Conservation (phyloP, 2,888 invertebrate genomes). For the Lasioglossum morio region DNA sequence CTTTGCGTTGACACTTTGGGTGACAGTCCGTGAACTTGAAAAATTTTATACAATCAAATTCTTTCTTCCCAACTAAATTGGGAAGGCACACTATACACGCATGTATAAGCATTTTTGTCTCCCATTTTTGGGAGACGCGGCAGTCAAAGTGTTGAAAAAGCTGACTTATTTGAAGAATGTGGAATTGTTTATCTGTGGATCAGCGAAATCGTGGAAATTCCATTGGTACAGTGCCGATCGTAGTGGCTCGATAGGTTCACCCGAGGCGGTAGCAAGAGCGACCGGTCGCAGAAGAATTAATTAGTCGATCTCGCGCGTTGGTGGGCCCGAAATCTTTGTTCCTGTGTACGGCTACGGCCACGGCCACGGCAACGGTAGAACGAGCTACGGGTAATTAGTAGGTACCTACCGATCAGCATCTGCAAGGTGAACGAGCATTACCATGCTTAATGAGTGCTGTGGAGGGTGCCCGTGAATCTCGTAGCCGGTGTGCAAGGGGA, state of each 20-base stretch:
- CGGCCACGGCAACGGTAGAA: slow-evolving; percentile 61
- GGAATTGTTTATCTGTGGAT: not conserved
- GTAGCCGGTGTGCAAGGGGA: slow-evolving; percentile 46
- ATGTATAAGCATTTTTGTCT: no score
- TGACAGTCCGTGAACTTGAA: no score
- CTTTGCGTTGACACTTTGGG: no score
- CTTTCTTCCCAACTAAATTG: no score
- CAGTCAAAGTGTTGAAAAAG: not conserved
- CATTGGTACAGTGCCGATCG: slow-evolving; percentile 9
- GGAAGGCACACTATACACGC: no score
- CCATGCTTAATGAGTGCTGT: slow-evolving; percentile 77
- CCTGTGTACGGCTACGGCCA: slow-evolving; percentile 41
- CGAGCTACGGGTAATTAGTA: slow-evolving; percentile 81
- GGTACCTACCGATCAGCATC: slow-evolving; percentile 78
- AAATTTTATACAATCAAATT: no score
- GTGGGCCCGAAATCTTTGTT: slow-evolving; percentile 74
- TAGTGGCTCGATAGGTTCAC: slow-evolving; percentile 28
- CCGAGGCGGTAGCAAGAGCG: slow-evolving; percentile 27
- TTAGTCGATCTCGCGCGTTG: slow-evolving; percentile 77
- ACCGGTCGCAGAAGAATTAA: slow-evolving; percentile 77
- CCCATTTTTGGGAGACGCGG: not conserved
- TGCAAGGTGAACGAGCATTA: slow-evolving; percentile 76
- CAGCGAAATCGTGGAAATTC: slow-evolving; percentile 22
- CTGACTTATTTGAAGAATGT: not conserved
- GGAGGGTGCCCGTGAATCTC: slow-evolving; percentile 45